A percentile compares a stretch with the other conserved stretches of the same genome.
phyloP scores from a whole-genome alignment of 2,113 vertebrate genomes.

The Ifrita kowaldi region DNA sequence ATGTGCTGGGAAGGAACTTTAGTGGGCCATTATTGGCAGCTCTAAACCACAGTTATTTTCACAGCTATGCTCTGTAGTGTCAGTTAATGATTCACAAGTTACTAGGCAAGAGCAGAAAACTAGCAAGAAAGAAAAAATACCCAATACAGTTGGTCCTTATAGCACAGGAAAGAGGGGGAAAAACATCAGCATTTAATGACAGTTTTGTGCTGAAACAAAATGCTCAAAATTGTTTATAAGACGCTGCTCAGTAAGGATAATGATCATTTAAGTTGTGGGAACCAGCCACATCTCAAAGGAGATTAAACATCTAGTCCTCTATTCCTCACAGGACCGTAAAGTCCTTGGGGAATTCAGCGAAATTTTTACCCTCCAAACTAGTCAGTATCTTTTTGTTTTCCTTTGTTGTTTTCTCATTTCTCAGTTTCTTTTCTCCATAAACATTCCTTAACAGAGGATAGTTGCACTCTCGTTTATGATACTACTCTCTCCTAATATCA shows the following conservation, averaged over 20 bases:
- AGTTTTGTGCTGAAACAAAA: background rate
- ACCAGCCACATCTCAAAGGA: background rate
- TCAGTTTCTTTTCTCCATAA: background rate
- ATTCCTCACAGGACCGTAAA: background rate
- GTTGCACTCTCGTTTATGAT: background rate
- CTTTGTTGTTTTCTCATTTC: background rate
- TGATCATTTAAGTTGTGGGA: background rate
- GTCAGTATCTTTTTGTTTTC: background rate
- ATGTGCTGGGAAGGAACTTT: conserved; percentile 55
- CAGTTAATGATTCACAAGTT: conserved; percentile 66
- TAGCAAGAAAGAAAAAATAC: background rate
- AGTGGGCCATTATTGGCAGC: conserved; percentile 53
- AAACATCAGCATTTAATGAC: background rate
- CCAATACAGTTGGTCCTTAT: background rate
- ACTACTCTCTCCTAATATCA: background rate
- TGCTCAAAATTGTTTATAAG: background rate
- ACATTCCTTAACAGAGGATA: background rate
- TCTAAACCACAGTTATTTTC: conserved; percentile 67
- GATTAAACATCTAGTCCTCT: background rate
- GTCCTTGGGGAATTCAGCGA: background rate
- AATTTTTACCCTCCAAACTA: background rate
- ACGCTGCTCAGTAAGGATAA: background rate
- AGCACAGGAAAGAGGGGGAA: background rate
- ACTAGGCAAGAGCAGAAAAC: conserved; percentile 54
- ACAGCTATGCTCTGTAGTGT: conserved; percentile 64